Evolutionary conservation across 2,113 vertebrate species (phyloP), one percentile per base, ranked within the genome.

Genomic region (Tachycineta bicolor): DNA sequence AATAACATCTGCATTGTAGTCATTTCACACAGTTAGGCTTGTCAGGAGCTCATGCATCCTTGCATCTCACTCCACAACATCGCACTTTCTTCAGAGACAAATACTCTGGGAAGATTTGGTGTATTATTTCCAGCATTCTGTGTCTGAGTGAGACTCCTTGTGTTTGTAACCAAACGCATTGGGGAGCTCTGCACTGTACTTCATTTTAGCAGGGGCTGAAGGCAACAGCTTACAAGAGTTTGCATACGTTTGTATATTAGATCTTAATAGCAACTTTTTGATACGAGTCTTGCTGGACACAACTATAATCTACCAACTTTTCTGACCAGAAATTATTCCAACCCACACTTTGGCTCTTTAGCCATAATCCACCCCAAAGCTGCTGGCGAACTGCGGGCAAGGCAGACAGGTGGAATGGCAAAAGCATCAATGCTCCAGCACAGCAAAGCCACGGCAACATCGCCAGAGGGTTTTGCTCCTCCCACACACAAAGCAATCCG

Each of bases 1-100:
- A 90, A 94, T 91, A 92, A 93, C 92, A 97, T 94, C 94, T 97
- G 95, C 62, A 64, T 65, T 93, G 89, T 96, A 96, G 95, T 80
- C 77, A 52, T 53, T 76, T 71, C 87, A 53, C 67, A 67, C 79
- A 60, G 26, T 39, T 56, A 67, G 5, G 71, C 28, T 12, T 64
- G 63, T 52, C 94, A 77, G 95, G 85, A 92, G 93, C 87, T 25
- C 89, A 92, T 55, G 93, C 75, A 83, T 64, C 90, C 83, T 73
- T 26, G 53, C 53, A 37, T n/a, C 80, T 86, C 5, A 0, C 59
- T 97, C 90, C 46, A 24, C 94, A 94, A 44, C 59, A 73, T 34
- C 67, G 73, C 59, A 28, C 34, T 69, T 53, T 53, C 69, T 74
- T 70, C 87, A 56, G 43, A 95, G 87, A 37, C 21, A 95, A 90